Evolutionary conservation across 2,888 invertebrate genomes (phyloP), one percentile per base, ranked within the genome.

Genomic region (Parelbella ahira): DNA sequence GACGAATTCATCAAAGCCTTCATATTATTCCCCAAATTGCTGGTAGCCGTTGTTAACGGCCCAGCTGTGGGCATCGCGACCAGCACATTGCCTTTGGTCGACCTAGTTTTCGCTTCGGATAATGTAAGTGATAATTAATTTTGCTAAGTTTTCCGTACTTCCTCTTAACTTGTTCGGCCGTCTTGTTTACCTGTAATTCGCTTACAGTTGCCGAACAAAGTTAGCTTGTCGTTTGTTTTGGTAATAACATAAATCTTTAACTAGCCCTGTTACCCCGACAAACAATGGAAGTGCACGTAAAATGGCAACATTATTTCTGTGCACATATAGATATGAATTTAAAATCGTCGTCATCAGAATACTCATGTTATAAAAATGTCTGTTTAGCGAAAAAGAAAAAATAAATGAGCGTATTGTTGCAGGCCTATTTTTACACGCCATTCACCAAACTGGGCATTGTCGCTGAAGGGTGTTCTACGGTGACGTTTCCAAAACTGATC

Each of bases 61-160:
- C 97, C 97, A 24, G 96, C 97, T 6, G 91, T 98, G 54, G 99
- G 99, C 12, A 93, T 99, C 54, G 93, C 93, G 24, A 93, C 93
- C 1, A 98, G 98, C 0, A 92, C 93, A 4, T 83, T 96, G 34
- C 93, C 93, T 0, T 86, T 98, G 1, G 97, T 93, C 82, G 98
- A 99, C 87, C 88, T 95, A 43, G 93, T 97, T 3, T 96, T 95
- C 88, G 94, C 96, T 37, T 90, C 93, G n/a, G 94, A 97, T 54
- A 91, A 87, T 73, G 96, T 94, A 73, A 79, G 42, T 36, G 18
- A 13, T 19, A 21, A 10, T 13, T 13, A 1, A 21, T 9, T 21
- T 7, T 13, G 21, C 13, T 13, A 12, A 13, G 4, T 7, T 21
- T 33, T 33, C 2, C 15, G 5, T 8, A 3, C 6, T 19, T 19